A percentile compares a stretch with the other conserved stretches of the same genome.
These are phyloP conservation scores for Condylura cristata DNA, from an alignment of 2,113 vertebrate species.

Conservation along the genomic window DNA sequence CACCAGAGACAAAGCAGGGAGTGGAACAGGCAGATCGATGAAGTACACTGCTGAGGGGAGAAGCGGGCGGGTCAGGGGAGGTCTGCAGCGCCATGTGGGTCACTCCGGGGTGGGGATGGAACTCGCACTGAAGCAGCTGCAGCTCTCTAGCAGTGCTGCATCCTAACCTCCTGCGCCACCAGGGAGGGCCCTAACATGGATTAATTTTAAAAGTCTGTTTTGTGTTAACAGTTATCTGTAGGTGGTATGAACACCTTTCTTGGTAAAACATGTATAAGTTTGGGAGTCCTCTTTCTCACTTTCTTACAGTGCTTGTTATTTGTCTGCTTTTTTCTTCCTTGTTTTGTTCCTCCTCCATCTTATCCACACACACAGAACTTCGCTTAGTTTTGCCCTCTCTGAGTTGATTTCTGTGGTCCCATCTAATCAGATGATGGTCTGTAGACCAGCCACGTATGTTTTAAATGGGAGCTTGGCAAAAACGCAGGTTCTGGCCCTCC, in stretches of 20 bases:
- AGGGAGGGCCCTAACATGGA: neutral
- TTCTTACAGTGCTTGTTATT: neutral
- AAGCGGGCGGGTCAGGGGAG: too few species aligned
- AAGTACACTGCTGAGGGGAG: too few species aligned
- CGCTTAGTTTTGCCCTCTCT: neutral
- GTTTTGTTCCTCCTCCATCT: neutral
- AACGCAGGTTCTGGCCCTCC: neutral
- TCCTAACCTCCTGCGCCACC: too few species aligned
- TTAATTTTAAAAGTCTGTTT: neutral
- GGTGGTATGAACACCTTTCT: neutral
- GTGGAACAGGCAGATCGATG: too few species aligned
- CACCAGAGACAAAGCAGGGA: too few species aligned
- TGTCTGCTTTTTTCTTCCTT: neutral
- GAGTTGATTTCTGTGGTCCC: neutral
- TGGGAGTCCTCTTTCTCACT: neutral
- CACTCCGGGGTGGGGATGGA: too few species aligned
- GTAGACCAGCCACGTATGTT: neutral
- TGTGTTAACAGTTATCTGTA: neutral
- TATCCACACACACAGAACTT: too few species aligned
- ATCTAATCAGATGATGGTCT: neutral
- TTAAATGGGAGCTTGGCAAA: neutral
- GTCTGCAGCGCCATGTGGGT: too few species aligned
- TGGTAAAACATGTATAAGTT: neutral
- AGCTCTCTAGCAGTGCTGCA: too few species aligned
- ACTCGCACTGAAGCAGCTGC: too few species aligned